Base-by-base conservation (phyloP, 2,888 invertebrate genomes). In the Globia sparganii region DNA sequence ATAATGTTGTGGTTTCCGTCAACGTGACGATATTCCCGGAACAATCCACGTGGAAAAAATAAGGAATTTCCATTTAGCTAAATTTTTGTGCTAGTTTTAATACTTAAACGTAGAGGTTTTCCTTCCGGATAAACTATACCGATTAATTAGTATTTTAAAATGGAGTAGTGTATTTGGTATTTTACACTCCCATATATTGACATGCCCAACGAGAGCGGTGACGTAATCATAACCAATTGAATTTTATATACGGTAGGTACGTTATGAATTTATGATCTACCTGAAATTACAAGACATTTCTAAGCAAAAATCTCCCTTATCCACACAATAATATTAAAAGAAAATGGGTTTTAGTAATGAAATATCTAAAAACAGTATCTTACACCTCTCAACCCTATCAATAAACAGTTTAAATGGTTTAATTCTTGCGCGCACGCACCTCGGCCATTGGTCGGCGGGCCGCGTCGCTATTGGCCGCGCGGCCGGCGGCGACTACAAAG, bases 401-500 rank as follows among this genome's bases (percentile, higher is more conserved):
- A 93, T 93, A 86, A 86, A 87, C 86, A 81, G 85, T 88, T 86
- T 88, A 93, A 93, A 93, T 92, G 93, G 93, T 94, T 94, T 94
- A 95, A 95, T 94, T 94, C 93, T 91, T 93, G 93, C 94, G 92
- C 91, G 80, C 81, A 91, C 93, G 93, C 93, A 87, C 83, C 84
- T 86, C 92, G 93, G 92, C 93, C 93, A 95, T 95, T 95, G 94
- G 95, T 90, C 93, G 90, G 90, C 79, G 78, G 78, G 88, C 78
- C 76, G 86, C 89, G 82, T 87, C 87, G 92, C 92, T 77, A 96
- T 96, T 96, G 96, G 96, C 89, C 92, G 91, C 72, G 88, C 89
- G 88, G 89, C 86, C 86, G 89, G 91, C 94, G 94, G 94, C 92
- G 90, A 90, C 86, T 93, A 93, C 95, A 96, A 95, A 95, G 95